Evolutionary conservation across 2,113 vertebrate species (phyloP), one percentile per base, ranked within the genome.

Genomic region (Hystrix cristata): DNA sequence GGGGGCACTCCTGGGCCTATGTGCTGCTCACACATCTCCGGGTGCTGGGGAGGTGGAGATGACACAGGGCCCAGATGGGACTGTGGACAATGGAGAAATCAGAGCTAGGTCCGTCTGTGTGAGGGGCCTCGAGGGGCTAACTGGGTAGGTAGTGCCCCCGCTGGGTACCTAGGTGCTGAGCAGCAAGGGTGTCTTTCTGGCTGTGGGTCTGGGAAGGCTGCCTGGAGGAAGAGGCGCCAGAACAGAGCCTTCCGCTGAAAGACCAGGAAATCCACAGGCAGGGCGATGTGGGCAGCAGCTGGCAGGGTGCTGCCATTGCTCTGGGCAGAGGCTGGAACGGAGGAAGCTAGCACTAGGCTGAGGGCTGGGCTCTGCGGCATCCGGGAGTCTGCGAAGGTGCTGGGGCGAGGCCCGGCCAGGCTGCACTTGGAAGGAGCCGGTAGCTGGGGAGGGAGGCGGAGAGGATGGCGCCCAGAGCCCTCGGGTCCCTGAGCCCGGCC

Each of bases 1-100:
- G 25, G 1, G 3, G 5, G 9, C 29, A 2, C 12, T 19, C 0
- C 2, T 67, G 90, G 87, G 62, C 34, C 38, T 60, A 48, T 65
- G 14, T 19, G 0, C 25, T 3, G 11, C 14, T 51, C 8, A 3
- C n/a, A 0, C 9, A 27, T 5, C 1, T 2, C 3, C 57, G 13
- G 62, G 72, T 9, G 9, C 93, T n/a, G 23, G 79, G 79, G 11
- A 13, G 31, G 4, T 0, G 0, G 57, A 38, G 69, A 34, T 67
- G 19, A 59, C 29, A 23, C 67, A 11, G 19, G 55, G 9, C 23
- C 38, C 14, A 7, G 48, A 46, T 3, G 7, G 59, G 72, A 21
- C 13, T 2, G 0, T 57, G 72, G 31, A 25, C 5, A 23, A 38
- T 65, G 48, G 60, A 51, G 62, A 71, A 38, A 31, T 60, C 4